phyloP scores from a whole-genome alignment of 2,888 invertebrate genomes.

The Sminthurinus aureus region DNA sequence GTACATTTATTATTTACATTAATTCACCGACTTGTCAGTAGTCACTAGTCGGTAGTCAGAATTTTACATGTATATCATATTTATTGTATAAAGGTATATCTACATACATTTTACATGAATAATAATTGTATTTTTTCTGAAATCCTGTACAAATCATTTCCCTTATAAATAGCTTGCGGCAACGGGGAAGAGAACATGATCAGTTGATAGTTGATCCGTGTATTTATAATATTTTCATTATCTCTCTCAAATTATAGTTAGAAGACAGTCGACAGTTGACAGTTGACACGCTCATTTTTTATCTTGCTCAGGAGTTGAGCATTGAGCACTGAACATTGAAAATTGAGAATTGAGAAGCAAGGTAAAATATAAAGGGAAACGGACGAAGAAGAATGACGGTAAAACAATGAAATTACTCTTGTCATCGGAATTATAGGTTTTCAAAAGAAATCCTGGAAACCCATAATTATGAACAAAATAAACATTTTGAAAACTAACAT shows the following conservation, averaged over 20 bases:
- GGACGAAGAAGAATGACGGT: no score
- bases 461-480: constrained; percentile 26
- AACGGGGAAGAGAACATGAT: neutral
- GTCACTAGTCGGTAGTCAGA: neutral
- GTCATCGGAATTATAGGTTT: constrained; percentile 36
- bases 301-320: neutral
- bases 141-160: constrained; percentile 35
- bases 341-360: neutral
- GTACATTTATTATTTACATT: no score
- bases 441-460: constrained; percentile 1
- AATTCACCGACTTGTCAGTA: no score
- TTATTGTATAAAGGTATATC: no score
- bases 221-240: neutral
- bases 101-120: neutral
- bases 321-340: neutral
- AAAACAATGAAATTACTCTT: constrained; percentile 32
- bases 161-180: neutral
- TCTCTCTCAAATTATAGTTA: neutral
- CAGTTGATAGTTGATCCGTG: neutral
- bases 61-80: neutral
- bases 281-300: constrained; percentile 28
- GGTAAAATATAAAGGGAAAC: no score
- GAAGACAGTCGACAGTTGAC: neutral
- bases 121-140: constrained; percentile 15
- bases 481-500: constrained; percentile 16